Base-by-base conservation (phyloP, 2,888 invertebrate genomes). In the Mesopsocus fuscifrons region DNA sequence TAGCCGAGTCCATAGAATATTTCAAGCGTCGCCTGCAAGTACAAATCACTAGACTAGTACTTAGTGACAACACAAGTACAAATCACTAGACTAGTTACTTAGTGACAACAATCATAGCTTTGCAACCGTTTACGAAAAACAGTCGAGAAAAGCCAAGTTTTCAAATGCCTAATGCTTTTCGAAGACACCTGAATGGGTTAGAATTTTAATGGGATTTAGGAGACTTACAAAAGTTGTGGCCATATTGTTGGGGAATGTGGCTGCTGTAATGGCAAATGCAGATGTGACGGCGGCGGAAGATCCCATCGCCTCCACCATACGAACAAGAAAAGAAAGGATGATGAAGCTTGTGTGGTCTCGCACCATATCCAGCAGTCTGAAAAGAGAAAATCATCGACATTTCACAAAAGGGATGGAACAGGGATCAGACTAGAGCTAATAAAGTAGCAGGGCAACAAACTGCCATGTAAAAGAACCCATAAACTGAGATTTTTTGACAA, bases 211-310 rank as follows among this genome's bases (percentile, higher is more conserved):
- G n/a, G n/a, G n/a, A n/a, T n/a, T n/a, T n/a, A n/a, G n/a, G n/a
- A n/a, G 6, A 57, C 63, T 60, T 56, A 66, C 66, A 53, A 68
- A 67, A 34, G 65, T 64, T 3, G 64, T 62, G 1, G 64, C 63
- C 2, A 67, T 59, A 35, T 58, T 56, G 20, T 65, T 59, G 1
- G 66, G 64, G 51, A 69, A 69, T 43, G 62, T 60, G 13, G 57
- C 55, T 2, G 66, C 64, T 20, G 62, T 59, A 43, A 67, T 59
- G 2, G 65, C 59, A 50, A 66, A 67, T 4, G 62, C 59, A 2
- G 68, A 62, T 0, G 61, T 61, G 35, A 61, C 52, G n/a, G 58
- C 55, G 0, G 55, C 54, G 1, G 57, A 51, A 1, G 57, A 60
- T 1, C 67, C 67, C 4, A 65, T 48, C 1, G 66, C 63, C 50